These are phyloP conservation scores for Dolichotis patagonum DNA, from an alignment of 2,113 vertebrate genomes.

Conservation along the genomic window DNA sequence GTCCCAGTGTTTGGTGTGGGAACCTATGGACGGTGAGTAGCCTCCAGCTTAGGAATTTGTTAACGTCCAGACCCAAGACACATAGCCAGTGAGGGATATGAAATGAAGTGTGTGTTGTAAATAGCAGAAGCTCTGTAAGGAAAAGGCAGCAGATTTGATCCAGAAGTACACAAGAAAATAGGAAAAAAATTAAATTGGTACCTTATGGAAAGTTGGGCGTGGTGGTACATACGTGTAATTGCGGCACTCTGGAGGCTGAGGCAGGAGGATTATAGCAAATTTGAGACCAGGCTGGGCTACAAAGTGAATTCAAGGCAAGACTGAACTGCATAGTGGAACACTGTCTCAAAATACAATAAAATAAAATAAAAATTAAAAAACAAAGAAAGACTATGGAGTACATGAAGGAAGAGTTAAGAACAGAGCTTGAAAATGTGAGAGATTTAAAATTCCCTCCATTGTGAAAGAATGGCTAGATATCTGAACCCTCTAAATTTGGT, in stretches of 20 bases:
- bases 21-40: not conserved
- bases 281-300: not conserved
- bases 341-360: too few relatives aligned
- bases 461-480: not conserved
- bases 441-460: not conserved
- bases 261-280: not conserved
- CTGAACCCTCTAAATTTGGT: not conserved
- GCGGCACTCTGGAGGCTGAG: not conserved
- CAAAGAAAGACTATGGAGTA: not conserved
- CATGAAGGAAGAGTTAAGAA: not conserved
- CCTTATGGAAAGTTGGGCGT: not conserved
- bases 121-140: not conserved
- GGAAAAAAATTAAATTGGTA: not conserved
- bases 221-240: not conserved
- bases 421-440: not conserved
- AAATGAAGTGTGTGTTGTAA: not conserved
- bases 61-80: not conserved
- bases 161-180: not conserved
- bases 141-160: not conserved
- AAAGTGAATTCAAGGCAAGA: not conserved
- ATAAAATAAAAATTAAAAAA: not conserved
- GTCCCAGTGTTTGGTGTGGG: not conserved
- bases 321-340: not conserved
- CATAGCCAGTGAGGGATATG: not conserved
- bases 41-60: not conserved